These are phyloP conservation scores for Pseudeuparius sepicola DNA, from an alignment of 2,888 invertebrate genomes.

Conservation along the genomic window DNA sequence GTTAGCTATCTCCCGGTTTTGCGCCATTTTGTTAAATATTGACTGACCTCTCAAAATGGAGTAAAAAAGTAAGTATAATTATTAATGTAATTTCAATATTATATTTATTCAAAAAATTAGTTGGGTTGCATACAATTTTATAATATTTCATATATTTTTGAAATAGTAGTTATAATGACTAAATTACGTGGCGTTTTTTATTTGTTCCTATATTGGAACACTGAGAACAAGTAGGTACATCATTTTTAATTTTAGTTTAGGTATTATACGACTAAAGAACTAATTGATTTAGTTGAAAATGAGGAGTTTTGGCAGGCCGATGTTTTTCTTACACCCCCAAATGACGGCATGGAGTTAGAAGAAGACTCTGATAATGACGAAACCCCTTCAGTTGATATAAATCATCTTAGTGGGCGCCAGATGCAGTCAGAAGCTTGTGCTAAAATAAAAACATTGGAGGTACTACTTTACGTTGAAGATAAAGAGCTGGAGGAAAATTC, in stretches of 20 bases:
- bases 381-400: constrained; percentile 7
- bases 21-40: too few species aligned
- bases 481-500: too few species aligned
- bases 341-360: constrained; percentile 16
- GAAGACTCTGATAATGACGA: constrained; percentile 11
- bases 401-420: constrained; percentile 16
- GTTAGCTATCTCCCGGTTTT: too few species aligned
- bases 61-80: too few species aligned
- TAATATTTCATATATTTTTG: too few species aligned
- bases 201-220: constrained; percentile 17
- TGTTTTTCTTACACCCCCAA: constrained; percentile 20
- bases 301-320: constrained; percentile 21
- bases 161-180: too few species aligned
- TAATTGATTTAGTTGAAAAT: constrained; percentile 19
- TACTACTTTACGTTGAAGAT: constrained; percentile 2
- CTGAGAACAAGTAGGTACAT: constrained; percentile 11
- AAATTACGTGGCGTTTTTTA: constrained; percentile 9
- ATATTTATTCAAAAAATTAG: too few species aligned
- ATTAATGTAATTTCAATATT: too few species aligned
- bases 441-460: constrained; percentile 4
- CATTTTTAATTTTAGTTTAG: constrained; percentile 7
- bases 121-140: too few species aligned
- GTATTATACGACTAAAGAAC: constrained; percentile 16
- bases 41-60: too few species aligned
- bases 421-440: constrained; percentile 9